phyloP scores from a whole-genome alignment of 1,140 invertebrate species.

The Leptonema lineaticorne region DNA sequence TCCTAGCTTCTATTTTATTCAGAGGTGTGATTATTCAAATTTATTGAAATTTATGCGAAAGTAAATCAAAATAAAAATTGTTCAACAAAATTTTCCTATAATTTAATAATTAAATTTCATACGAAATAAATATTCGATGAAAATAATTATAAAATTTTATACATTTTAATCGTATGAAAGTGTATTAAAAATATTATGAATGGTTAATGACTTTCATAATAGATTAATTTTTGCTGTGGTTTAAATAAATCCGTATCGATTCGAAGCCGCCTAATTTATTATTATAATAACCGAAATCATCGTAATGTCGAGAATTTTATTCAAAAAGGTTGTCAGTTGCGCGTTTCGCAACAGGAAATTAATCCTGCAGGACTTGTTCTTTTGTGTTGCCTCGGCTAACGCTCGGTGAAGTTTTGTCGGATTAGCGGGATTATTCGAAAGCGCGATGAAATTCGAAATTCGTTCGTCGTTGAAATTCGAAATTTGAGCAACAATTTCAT shows the following conservation, averaged over 20 bases:
- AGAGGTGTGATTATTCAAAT: constrained; percentile 6
- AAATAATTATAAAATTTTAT: no score
- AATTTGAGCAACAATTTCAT: background rate
- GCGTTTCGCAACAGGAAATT: background rate
- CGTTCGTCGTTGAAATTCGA: background rate
- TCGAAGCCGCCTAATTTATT: background rate
- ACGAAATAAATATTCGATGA: no score
- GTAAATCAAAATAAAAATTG: no score
- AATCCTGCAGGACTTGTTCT: background rate
- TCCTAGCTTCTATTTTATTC: background rate
- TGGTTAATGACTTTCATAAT: no score
- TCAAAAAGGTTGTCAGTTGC: background rate
- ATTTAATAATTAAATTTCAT: no score
- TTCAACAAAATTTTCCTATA: no score
- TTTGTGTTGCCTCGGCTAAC: background rate
- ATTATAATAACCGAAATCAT: background rate
- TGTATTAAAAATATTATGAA: no score
- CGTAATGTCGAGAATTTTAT: background rate
- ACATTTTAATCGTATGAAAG: no score
- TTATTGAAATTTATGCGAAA: background rate
- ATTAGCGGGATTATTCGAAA: constrained; percentile 12
- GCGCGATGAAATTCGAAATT: background rate
- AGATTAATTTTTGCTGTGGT: no score
- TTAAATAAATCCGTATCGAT: no score
- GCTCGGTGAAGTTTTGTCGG: background rate